Base-by-base conservation (phyloP, 2,888 invertebrate genomes). In the Drosophila mulleri region DNA sequence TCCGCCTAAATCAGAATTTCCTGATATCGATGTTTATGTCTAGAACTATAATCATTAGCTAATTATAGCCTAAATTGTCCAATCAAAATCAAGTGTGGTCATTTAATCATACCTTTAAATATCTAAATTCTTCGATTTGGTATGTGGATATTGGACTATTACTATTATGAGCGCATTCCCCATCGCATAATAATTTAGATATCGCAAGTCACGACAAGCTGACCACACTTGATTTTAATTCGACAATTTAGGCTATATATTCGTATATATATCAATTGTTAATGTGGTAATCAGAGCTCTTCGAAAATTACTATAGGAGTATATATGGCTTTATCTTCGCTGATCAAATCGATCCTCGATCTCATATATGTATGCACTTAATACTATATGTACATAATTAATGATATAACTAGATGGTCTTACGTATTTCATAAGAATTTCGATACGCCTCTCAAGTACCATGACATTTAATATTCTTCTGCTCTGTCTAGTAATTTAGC, bases 391-490 rank as follows among this genome's bases (percentile, higher is more conserved):
- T 5, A 37, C n/a, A 23, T 23, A 23, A 20, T 44, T 3, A 45
- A 14, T 7, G 7, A 8, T 8, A 23, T 45, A 20, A 14, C 20
- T 45, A 3, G 16, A 14, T 47, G 26, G 4, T 11, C 26, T 47
- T 9, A 47, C 29, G n/a, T 12, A 32, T 7, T 48, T 18, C 12
- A 6, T 18, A 18, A 29, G 14, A 16, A n/a, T 53, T n/a, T 39
- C 50, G 3, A 4, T 18, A 37, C 20, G 37, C 8, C 9, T 53
- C 18, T 53, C 53, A 39, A 53, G 53, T 53, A 39, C 37, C 53
- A 39, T 59, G 73, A 74, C 59, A 47, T 64, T 75, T 18, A 12
- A 59, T 56, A 52, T 45, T 39, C 16, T 23, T 67, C 23, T 12
- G 54, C 23, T 20, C 41, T 39, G 54, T 60, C 67, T 72, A 44